Evolutionary conservation across 1,140 invertebrate species (phyloP).

Genomic region (Coelopa frigida): DNA sequence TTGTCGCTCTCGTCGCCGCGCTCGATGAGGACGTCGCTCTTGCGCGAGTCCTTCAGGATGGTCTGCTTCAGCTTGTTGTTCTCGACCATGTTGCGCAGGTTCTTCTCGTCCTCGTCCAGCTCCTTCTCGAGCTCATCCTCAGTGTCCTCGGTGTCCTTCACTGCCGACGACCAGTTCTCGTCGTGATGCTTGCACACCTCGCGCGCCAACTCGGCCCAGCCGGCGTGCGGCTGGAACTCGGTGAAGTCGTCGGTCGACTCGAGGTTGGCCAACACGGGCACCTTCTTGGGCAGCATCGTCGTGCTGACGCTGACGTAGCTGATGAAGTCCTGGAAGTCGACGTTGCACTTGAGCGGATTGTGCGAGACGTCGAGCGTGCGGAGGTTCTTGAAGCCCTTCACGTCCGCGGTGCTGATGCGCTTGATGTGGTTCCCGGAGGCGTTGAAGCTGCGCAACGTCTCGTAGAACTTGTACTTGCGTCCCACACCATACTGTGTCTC

Average conservation of each 20-base stretch:
- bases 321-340: conserved; percentile 52
- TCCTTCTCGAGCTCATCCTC: conserved; percentile 43
- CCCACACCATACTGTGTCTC: conserved; percentile 38
- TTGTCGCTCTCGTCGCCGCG: conserved; percentile 44
- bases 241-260: conserved; percentile 29
- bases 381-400: conserved; percentile 52
- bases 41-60: conserved; percentile 46
- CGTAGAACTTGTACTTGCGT: conserved; percentile 43
- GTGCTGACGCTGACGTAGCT: conserved; percentile 49
- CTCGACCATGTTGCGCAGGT: conserved; percentile 29
- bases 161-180: conserved; percentile 1
- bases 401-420: conserved; percentile 50
- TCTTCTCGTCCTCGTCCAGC: conserved; percentile 42
- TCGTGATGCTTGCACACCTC: conserved; percentile 34
- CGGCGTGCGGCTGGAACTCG: conserved; percentile 20
- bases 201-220: conserved; percentile 32
- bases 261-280: conserved; percentile 46
- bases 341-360: conserved; percentile 59
- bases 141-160: conserved; percentile 28
- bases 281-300: conserved; percentile 47
- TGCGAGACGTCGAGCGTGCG: conserved; percentile 54
- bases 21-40: conserved; percentile 31
- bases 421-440: conserved; percentile 53
- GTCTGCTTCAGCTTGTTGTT: conserved; percentile 34
- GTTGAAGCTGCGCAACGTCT: conserved; percentile 50